Percentiles rank a stretch among this genome's conserved stretches.
Evolutionary conservation across 2,113 vertebrate genomes (phyloP).

Genomic region (Cairina moschata): DNA sequence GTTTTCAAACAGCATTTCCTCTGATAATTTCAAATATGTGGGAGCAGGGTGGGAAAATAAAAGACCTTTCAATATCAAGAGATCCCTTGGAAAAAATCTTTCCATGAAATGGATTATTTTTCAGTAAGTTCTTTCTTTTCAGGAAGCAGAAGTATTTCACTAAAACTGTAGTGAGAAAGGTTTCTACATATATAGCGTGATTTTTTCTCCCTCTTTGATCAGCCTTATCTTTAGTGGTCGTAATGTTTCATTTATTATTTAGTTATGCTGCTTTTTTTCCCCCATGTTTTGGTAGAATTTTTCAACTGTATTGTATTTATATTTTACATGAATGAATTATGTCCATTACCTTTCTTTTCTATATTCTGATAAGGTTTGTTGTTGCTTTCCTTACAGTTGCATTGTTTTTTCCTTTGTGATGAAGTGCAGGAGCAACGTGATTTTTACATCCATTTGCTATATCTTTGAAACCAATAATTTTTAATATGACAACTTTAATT

Average conservation of each 20-base stretch:
- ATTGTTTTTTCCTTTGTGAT: not conserved
- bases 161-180: not conserved
- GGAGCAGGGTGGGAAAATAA: not conserved
- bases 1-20: not conserved
- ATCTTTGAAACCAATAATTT: not conserved
- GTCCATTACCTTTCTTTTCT: not conserved
- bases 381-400: not conserved
- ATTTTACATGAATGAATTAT: not conserved
- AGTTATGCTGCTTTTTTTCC: not conserved
- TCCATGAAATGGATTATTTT: not conserved
- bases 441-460: not conserved
- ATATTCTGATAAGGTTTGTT: not conserved
- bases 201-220: not conserved
- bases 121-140: not conserved
- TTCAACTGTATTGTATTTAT: not conserved
- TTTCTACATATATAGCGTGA: not conserved
- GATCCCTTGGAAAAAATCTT: not conserved
- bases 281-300: not conserved
- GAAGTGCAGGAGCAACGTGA: not conserved
- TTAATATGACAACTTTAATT: not conserved
- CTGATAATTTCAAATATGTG: not conserved
- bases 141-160: not conserved
- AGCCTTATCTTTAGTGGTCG: not conserved
- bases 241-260: not conserved
- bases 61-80: not conserved